Conservation (phyloP, 2,113 vertebrate genomes). For the Struthidea cinerea region DNA sequence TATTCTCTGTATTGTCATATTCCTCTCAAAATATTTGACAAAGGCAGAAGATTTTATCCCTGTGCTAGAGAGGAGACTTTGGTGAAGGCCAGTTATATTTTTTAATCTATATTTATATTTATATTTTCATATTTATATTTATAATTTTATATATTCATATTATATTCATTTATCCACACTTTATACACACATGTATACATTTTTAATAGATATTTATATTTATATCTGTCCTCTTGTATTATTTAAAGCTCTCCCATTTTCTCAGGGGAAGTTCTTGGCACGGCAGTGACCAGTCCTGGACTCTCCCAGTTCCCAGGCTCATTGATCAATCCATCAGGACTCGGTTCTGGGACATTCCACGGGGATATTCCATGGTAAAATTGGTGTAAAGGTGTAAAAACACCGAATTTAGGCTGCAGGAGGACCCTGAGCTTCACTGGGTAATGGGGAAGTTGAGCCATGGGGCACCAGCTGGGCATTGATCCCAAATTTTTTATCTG, state of each 20-base stretch:
- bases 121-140: neutral
- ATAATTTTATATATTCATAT: neutral
- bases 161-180: neutral
- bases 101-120: neutral
- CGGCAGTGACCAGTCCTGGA: neutral
- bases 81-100: neutral
- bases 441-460: neutral
- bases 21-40: neutral
- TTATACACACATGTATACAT: no score
- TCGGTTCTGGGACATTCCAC: neutral
- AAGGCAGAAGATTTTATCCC: neutral
- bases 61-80: neutral
- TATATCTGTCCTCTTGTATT: no score
- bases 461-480: neutral
- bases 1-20: neutral
- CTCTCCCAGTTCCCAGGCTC: neutral
- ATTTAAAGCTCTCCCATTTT: neutral
- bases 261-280: neutral
- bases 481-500: neutral
- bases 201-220: neutral
- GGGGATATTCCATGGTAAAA: neutral
- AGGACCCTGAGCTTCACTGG: neutral
- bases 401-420: accelerated
- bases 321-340: neutral
- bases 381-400: neutral